Base-by-base conservation (phyloP, 2,113 vertebrate species). In the Plestiodon gilberti region DNA sequence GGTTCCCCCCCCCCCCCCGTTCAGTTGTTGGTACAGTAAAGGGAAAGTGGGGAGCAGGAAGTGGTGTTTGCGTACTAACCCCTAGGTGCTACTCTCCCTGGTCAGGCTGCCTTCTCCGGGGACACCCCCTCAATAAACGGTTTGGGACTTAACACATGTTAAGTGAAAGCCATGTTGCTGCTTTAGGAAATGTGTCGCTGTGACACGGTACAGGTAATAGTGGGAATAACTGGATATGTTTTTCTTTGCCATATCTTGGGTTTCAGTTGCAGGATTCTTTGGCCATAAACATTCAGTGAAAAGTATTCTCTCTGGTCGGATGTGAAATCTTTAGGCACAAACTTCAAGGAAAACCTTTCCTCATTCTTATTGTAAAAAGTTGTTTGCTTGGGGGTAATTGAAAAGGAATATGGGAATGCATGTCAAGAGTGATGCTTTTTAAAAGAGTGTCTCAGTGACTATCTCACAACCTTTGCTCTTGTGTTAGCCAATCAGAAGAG, bases 371-470 rank as follows among this genome's bases (percentile, higher is more conserved):
- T 35, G 59, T 76, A 59, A 87, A 87, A 62, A 1, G 11, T 2
- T 28, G 78, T 52, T 87, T 33, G 11, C 40, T 38, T 89, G 88
- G 70, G 62, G 65, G 40, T 30, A 80, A 43, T 52, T 78, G 43
- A 65, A 74, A 80, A 69, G 67, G 65, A 11, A 23, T 7, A 43
- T 87, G 65, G 70, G 38, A 88, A 71, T 25, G 18, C 81, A 30
- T 57, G 15, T 71, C 17, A 33, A 84, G 64, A 38, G 30, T 20
- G 67, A 25, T 0, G 0, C 3, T 69, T 0, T 52, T 90, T 23
- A 0, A 0, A 7, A 78, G 9, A 35, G 48, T 3, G n/a, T 25
- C 23, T 1, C 0, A 7, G 1, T 64, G 64, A 8, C 0, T 57
- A 3, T 48, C 28, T 48, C 57, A 0, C 30, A 77, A n/a, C 25